Evolutionary conservation across 2,113 vertebrate species (phyloP).

Genomic region (Mandrillus leucophaeus): DNA sequence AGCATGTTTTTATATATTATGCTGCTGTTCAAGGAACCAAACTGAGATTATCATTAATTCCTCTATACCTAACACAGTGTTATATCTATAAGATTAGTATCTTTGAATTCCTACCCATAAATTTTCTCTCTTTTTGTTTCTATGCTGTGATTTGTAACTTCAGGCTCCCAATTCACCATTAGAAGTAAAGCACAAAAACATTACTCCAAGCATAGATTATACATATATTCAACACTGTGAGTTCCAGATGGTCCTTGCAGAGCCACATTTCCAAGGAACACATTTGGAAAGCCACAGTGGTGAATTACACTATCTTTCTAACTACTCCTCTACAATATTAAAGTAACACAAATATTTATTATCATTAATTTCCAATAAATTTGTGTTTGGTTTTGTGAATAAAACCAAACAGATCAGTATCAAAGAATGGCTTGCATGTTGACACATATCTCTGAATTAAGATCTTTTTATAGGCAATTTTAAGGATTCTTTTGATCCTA

Average conservation of each 20-base stretch:
- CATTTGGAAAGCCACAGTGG: not conserved
- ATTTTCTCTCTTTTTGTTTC: not conserved
- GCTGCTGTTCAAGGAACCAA: not conserved
- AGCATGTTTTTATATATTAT: not conserved
- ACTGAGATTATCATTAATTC: not conserved
- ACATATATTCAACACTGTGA: not conserved
- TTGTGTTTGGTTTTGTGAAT: not conserved
- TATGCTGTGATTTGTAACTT: not conserved
- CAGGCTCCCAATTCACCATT: not conserved
- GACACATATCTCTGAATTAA: not conserved
- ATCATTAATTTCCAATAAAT: not conserved
- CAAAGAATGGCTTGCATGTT: not conserved
- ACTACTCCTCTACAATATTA: not conserved
- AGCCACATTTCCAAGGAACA: not conserved
- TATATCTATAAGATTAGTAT: not conserved
- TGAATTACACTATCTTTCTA: not conserved
- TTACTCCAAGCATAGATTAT: not conserved
- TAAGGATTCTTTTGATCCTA: not conserved
- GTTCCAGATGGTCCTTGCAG: not conserved
- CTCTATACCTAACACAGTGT: not conserved
- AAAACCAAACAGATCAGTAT: not conserved
- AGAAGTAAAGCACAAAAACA: not conserved
- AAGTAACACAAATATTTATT: not conserved
- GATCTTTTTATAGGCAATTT: not conserved
- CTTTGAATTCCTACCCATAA: not conserved